phyloP scores from a whole-genome alignment of 2,888 invertebrate species.

The Anoplius nigerrimus region DNA sequence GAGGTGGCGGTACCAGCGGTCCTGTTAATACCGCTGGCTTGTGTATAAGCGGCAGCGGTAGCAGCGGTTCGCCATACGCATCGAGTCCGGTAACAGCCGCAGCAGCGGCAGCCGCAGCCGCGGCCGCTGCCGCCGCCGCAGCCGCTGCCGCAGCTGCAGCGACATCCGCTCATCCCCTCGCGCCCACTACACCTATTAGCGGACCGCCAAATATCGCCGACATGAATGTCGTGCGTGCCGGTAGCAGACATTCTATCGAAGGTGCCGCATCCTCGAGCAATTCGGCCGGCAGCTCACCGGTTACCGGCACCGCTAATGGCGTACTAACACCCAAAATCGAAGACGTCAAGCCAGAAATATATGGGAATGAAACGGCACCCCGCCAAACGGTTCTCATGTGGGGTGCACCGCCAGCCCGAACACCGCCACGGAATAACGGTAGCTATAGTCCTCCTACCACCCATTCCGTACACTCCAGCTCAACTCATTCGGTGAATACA shows the following conservation, averaged over 20 bases:
- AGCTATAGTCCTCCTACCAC: conserved; percentile 72
- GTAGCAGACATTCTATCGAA: conserved; percentile 70
- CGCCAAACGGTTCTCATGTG: conserved; percentile 96
- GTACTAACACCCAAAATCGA: conserved; percentile 80
- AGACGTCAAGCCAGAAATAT: conserved; percentile 78
- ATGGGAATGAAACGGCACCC: conserved; percentile 79
- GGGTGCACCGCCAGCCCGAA: conserved; percentile 78
- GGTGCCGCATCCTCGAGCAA: conserved; percentile 79
- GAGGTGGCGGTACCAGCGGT: too few relatives aligned
- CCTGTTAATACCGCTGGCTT: too few relatives aligned
- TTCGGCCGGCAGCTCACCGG: conserved; percentile 81
- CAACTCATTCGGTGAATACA: conserved; percentile 63
- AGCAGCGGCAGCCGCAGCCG: not conserved
- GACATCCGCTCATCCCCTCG: too few relatives aligned
- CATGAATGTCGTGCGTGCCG: conserved; percentile 65
- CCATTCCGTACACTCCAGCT: conserved; percentile 67
- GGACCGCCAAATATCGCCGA: conserved; percentile 35
- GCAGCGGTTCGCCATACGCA: conserved; percentile 68
- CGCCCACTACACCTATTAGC: too few relatives aligned
- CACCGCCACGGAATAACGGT: conserved; percentile 71
- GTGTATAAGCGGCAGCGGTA: too few relatives aligned
- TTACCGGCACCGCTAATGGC: conserved; percentile 76
- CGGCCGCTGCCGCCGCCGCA: too few relatives aligned
- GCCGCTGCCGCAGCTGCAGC: too few relatives aligned
- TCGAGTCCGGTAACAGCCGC: conserved; percentile 61